Evolutionary conservation across 2,797 vertebrate genomes (phyloP).

Genomic region (Parotocinclus haroldoi): DNA sequence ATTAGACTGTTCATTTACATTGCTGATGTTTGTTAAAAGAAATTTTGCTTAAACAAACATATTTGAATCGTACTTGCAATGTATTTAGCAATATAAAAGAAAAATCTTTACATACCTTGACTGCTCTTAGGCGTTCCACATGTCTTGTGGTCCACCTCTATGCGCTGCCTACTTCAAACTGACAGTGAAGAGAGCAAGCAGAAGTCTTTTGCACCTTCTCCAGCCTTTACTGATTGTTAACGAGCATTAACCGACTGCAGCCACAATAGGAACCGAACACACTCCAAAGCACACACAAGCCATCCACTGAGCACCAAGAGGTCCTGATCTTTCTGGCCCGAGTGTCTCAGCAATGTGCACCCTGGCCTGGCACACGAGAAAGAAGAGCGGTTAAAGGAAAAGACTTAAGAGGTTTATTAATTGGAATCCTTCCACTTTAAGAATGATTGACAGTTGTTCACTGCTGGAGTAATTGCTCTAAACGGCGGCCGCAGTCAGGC

Average conservation of each 20-base stretch:
- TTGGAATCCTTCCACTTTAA: constrained; percentile 92
- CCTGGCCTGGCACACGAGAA: constrained; percentile 69
- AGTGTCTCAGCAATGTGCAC: constrained; percentile 64
- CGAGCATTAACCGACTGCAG: constrained; percentile 7
- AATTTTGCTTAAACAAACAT: too few species aligned
- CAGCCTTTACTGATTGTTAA: constrained; percentile 54
- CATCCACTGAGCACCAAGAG: constrained; percentile 54
- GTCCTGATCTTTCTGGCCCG: constrained; percentile 63
- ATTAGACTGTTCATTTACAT: too few species aligned
- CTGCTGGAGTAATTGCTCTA: constrained; percentile 90
- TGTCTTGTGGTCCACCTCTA: constrained; percentile 31
- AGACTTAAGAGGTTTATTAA: constrained; percentile 90
- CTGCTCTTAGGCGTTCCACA: constrained; percentile 12
- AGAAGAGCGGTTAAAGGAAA: constrained; percentile 78
- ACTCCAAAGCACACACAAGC: constrained; percentile 30
- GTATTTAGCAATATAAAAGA: background rate
- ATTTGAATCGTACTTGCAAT: too few species aligned
- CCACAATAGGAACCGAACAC: constrained; percentile 57
- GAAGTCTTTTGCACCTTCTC: constrained; percentile 65
- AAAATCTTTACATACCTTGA: constrained; percentile 11
- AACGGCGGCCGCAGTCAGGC: constrained; percentile 78
- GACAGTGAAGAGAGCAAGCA: constrained; percentile 53
- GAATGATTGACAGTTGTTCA: constrained; percentile 94
- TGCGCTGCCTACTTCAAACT: constrained; percentile 49
- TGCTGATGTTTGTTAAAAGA: too few species aligned